These are phyloP conservation scores for Solenodon paradoxus DNA, from an alignment of 2,113 vertebrate species.

Conservation along the genomic window DNA sequence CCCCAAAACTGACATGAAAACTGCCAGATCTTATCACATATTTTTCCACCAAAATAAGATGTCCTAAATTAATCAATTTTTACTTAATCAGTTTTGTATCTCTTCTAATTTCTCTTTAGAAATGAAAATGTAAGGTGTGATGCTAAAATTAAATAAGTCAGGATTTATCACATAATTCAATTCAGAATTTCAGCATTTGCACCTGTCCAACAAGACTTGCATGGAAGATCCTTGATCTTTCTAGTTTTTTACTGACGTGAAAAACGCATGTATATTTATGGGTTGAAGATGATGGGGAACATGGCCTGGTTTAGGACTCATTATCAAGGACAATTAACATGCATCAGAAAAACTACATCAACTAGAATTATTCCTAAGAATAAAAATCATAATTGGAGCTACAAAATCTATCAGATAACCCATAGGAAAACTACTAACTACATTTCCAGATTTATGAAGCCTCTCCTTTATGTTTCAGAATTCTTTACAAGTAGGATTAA, in stretches of 20 bases:
- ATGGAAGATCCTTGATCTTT: not conserved
- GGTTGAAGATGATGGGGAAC: not conserved
- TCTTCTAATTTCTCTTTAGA: slow-evolving; percentile 8
- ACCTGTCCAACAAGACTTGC: not conserved
- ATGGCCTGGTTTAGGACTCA: fast-evolving
- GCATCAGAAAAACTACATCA: not conserved
- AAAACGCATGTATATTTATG: not conserved
- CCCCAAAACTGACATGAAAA: not conserved
- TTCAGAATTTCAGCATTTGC: not conserved
- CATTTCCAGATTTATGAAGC: not conserved
- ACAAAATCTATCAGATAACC: not conserved
- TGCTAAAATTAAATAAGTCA: not conserved
- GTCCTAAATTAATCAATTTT: not conserved
- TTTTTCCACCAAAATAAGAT: not conserved
- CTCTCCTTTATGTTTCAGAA: not conserved
- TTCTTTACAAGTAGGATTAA: not conserved
- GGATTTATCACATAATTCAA: not conserved
- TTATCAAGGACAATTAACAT: not conserved
- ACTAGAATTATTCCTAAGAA: not conserved
- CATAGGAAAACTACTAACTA: not conserved
- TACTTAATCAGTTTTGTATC: not conserved
- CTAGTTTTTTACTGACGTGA: not conserved
- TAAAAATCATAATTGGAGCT: not conserved
- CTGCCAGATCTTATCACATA: not conserved
- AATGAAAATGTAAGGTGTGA: not conserved